Percentiles rank a stretch among this genome's conserved stretches.
Evolutionary conservation across 2,113 vertebrate genomes (phyloP).

Genomic region (Bubo blakistoni): DNA sequence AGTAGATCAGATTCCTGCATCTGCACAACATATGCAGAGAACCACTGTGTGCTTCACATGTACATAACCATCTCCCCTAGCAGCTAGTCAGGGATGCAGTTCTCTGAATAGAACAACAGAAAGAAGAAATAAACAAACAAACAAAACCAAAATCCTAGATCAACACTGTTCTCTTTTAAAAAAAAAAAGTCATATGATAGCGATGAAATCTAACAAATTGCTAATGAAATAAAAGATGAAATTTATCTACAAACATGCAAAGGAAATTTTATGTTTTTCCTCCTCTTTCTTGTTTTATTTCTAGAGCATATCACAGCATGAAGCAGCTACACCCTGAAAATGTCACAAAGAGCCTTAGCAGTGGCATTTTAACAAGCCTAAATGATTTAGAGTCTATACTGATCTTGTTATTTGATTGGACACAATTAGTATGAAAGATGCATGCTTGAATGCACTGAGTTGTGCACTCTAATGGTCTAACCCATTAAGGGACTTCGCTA

Average conservation of each 20-base stretch:
- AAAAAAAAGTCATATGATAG: neutral
- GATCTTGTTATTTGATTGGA: conserved; percentile 55
- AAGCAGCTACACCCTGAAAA: conserved; percentile 24
- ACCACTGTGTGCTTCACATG: neutral
- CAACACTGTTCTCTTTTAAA: neutral
- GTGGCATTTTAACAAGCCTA: conserved; percentile 59
- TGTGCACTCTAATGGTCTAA: conserved; percentile 30
- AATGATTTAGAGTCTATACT: conserved; percentile 44
- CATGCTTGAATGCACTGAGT: conserved; percentile 11
- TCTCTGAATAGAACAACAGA: neutral
- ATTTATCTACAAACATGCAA: neutral
- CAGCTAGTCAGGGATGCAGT: neutral
- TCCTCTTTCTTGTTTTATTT: conserved; percentile 18
- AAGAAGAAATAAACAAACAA: neutral
- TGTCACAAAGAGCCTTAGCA: conserved; percentile 22
- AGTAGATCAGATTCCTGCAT: neutral
- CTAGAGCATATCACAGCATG: conserved; percentile 3
- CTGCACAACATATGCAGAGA: neutral
- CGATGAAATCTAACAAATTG: neutral
- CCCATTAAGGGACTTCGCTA: neutral
- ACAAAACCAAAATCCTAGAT: accelerated
- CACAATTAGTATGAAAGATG: conserved; percentile 56
- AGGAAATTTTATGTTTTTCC: neutral
- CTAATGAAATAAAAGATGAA: neutral
- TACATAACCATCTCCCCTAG: neutral